Base-by-base conservation (phyloP, 2,113 vertebrate species). In the Tringa solitaria region DNA sequence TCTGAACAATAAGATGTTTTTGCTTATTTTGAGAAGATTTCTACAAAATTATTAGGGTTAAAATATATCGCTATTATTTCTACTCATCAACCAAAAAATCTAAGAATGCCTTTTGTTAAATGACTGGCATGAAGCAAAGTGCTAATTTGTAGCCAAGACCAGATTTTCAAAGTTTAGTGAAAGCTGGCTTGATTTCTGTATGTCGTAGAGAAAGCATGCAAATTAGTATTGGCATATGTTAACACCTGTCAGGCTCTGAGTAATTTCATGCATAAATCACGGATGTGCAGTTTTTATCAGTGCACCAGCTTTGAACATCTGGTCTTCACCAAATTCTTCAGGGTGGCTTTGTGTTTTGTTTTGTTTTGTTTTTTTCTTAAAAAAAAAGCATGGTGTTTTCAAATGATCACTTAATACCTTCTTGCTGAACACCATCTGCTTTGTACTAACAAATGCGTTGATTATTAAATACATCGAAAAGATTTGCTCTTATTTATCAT, bases 381-480 rank as follows among this genome's bases (percentile, higher is more conserved):
- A 50, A 50, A 50, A n/a, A 21, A 63, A 74, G 60, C 79, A 39
- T 70, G 75, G 74, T 90, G 86, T 89, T 91, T 96, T 93, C 69
- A 89, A 61, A 50, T 73, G 86, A 65, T 91, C 83, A 69, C 68
- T 65, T 82, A 53, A 91, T 95, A 69, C 61, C 84, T 94, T 94
- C 80, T 90, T 79, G 46, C 92, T 89, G 91, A 95, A 92, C 81
- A 76, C 94, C 77, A 82, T 61, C 94, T 93, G 89, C 94, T 93
- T 92, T 79, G 80, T 92, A 90, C 96, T 96, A 95, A 96, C 95
- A 92, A 92, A 87, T n/a, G 48, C 1, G 5, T 72, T 27, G 56
- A n/a, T 79, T 89, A 46, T 84, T 89, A 92, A 92, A 56, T 68
- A 41, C 24, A 28, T 51, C 0, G 1, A 10, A 60, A 70, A 63